Evolutionary conservation across 2,888 invertebrate genomes (phyloP).

Genomic region (Glaucopsyche alexis): DNA sequence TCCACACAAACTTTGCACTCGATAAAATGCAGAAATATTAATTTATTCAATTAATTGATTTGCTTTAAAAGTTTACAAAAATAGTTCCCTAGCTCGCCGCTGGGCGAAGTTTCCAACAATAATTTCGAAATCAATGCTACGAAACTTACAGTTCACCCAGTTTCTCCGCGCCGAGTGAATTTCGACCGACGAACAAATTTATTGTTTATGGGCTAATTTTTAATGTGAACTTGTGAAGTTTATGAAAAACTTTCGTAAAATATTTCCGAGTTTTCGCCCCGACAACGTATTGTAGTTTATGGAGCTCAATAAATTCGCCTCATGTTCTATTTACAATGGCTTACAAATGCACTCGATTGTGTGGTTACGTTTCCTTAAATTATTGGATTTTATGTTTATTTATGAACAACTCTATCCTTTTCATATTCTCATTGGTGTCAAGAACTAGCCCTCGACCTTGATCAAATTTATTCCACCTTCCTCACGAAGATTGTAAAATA

Average conservation of each 20-base stretch:
- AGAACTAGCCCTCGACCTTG: too few species aligned
- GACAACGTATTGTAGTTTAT: slow-evolving; percentile 9
- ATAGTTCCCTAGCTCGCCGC: background rate
- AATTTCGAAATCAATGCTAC: slow-evolving; percentile 40
- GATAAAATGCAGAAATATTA: background rate
- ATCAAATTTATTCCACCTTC: too few species aligned
- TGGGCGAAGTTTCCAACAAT: slow-evolving; percentile 36
- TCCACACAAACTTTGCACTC: background rate
- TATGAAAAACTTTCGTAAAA: slow-evolving; percentile 31
- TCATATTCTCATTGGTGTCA: too few species aligned
- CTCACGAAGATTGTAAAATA: too few species aligned
- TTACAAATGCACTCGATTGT: background rate
- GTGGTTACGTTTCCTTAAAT: background rate
- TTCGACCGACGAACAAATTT: slow-evolving; percentile 42
- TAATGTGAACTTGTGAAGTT: slow-evolving; percentile 33
- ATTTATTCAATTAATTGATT: slow-evolving; percentile 1
- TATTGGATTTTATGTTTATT: background rate
- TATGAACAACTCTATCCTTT: too few species aligned
- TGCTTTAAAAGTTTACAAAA: slow-evolving; percentile 4
- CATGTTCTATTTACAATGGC: background rate
- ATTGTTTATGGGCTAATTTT: slow-evolving; percentile 41
- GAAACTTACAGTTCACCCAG: slow-evolving; percentile 40
- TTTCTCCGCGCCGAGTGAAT: slow-evolving; percentile 35
- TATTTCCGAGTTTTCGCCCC: slow-evolving; percentile 11
- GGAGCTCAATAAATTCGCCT: background rate